phyloP scores from a whole-genome alignment of 2,797 vertebrate genomes.

The Paramormyrops hopkinsi region DNA sequence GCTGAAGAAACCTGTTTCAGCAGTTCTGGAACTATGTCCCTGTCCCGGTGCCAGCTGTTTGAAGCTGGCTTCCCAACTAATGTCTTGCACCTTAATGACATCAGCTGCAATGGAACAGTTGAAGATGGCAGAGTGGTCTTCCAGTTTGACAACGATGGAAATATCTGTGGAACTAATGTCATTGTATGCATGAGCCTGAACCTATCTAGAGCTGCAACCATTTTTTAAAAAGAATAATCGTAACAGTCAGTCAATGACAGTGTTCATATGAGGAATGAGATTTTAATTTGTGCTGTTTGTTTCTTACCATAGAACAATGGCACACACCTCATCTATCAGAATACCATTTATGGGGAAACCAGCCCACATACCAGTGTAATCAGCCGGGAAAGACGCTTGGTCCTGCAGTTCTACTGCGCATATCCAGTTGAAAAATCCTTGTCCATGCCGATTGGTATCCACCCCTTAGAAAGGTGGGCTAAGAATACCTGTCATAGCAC shows the following conservation, averaged over 20 bases:
- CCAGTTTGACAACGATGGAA: constrained; percentile 44
- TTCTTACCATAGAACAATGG: constrained; percentile 50
- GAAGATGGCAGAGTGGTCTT: constrained; percentile 50
- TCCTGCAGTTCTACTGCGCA: constrained; percentile 48
- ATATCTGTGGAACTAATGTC: constrained; percentile 52
- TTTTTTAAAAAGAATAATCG: neutral
- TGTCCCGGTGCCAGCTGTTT: constrained; percentile 62
- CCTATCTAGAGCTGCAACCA: neutral
- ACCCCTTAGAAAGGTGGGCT: constrained; percentile 50
- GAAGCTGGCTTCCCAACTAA: constrained; percentile 47
- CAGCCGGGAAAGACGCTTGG: constrained; percentile 41
- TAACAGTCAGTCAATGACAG: neutral
- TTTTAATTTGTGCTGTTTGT: neutral
- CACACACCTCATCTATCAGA: constrained; percentile 61
- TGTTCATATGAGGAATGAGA: neutral
- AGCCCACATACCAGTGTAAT: constrained; percentile 33
- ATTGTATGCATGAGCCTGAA: constrained; percentile 39
- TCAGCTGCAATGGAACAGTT: constrained; percentile 43
- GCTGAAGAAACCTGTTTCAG: constrained; percentile 43
- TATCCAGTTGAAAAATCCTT: constrained; percentile 49
- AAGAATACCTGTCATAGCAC: neutral
- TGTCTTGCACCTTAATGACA: constrained; percentile 50
- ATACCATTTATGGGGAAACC: constrained; percentile 43
- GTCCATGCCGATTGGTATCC: constrained; percentile 48
- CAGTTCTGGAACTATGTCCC: constrained; percentile 47